Evolutionary conservation across 2,113 vertebrate species (phyloP).

Genomic region (Cathartes aura): DNA sequence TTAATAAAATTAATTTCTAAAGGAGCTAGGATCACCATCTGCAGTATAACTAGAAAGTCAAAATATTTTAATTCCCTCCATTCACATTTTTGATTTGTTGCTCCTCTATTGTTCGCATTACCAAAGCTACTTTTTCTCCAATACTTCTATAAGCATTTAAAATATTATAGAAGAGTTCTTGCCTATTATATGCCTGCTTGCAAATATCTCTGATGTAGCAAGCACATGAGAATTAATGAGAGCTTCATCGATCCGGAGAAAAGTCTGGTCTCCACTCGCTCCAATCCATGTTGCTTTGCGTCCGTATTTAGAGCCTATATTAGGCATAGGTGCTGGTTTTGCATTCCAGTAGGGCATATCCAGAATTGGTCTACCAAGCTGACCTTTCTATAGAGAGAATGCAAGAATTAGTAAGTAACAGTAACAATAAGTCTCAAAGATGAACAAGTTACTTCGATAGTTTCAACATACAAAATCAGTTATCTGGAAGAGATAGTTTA

Average conservation of each 20-base stretch:
- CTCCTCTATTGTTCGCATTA: not conserved
- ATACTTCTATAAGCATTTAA: not conserved
- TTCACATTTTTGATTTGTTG: not conserved
- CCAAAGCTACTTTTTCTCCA: not conserved
- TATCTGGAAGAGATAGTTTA: not conserved
- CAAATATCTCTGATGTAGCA: constrained; percentile 98
- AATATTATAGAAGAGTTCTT: constrained; percentile 42
- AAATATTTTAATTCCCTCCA: not conserved
- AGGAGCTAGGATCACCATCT: not conserved
- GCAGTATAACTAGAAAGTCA: not conserved
- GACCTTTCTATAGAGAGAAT: constrained; percentile 88
- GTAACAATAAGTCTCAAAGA: not conserved
- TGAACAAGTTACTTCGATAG: not conserved
- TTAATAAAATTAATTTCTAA: not conserved
- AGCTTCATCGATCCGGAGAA: constrained; percentile 95
- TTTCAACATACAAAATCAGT: not conserved
- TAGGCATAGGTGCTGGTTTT: constrained; percentile 96
- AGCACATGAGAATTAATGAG: constrained; percentile 98
- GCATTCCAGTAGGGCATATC: constrained; percentile 99
- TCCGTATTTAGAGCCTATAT: constrained; percentile 96
- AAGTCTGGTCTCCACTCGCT: constrained; percentile 97
- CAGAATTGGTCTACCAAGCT: constrained; percentile 94
- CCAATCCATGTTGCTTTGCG: constrained; percentile 98
- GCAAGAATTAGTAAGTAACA: not conserved
- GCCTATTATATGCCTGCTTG: constrained; percentile 97